These are phyloP conservation scores for Acronicta aceris DNA, from an alignment of 2,888 invertebrate genomes.

Conservation along the genomic window DNA sequence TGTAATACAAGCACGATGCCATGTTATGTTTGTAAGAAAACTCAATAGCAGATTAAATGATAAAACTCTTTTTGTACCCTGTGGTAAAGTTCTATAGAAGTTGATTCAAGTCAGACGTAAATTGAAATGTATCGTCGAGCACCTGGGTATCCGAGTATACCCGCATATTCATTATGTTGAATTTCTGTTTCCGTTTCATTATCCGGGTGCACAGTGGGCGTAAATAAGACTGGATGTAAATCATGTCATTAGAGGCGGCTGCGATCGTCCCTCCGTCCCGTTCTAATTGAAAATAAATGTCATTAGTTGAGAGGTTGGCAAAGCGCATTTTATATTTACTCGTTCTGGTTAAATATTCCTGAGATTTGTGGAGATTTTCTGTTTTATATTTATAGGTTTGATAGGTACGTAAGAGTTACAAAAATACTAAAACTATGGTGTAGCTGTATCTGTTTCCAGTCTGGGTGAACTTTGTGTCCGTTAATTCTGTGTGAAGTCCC, in stretches of 20 bases:
- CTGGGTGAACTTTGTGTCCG: too few species aligned
- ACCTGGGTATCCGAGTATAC: slow-evolving; percentile 43
- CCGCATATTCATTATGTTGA: slow-evolving; percentile 44
- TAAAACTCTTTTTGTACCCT: slow-evolving; percentile 2
- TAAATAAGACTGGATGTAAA: slow-evolving; percentile 78
- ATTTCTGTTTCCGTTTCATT: slow-evolving; percentile 67
- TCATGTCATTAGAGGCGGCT: slow-evolving; percentile 76
- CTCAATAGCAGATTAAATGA: slow-evolving; percentile 4
- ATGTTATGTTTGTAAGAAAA: neutral
- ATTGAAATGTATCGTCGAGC: slow-evolving; percentile 34
- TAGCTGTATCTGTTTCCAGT: too few species aligned
- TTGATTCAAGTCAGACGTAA: slow-evolving; percentile 17
- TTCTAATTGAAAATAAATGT: slow-evolving; percentile 83
- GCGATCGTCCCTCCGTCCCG: slow-evolving; percentile 64
- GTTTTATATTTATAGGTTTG: neutral
- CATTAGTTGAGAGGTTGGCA: slow-evolving; percentile 68
- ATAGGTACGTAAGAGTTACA: too few species aligned
- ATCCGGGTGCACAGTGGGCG: slow-evolving; percentile 58
- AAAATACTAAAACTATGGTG: too few species aligned
- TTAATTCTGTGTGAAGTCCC: too few species aligned
- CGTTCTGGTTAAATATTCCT: slow-evolving; percentile 44
- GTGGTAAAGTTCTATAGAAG: slow-evolving; percentile 4
- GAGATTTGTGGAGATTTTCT: slow-evolving; percentile 32
- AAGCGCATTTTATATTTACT: slow-evolving; percentile 66
- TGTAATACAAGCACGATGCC: too few species aligned